These are phyloP conservation scores for Ennomos quercinarius DNA, from an alignment of 2,888 invertebrate genomes.

Conservation along the genomic window DNA sequence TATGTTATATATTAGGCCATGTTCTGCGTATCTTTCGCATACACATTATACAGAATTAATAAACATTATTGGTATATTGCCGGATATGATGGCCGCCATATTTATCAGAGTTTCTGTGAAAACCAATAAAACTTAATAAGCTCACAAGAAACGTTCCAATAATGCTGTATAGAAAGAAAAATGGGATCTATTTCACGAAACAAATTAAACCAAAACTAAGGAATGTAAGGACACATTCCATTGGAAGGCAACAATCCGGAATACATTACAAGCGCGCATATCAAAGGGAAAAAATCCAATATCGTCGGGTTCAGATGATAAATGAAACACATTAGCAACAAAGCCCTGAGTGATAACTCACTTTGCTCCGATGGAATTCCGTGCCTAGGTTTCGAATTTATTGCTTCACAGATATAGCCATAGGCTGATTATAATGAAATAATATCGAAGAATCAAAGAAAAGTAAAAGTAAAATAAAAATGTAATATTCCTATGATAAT, in stretches of 20 bases:
- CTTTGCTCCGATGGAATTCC: slow-evolving; percentile 30
- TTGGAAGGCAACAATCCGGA: slow-evolving; percentile 36
- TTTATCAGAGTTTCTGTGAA: no score
- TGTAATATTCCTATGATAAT: no score
- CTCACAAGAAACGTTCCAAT: not conserved
- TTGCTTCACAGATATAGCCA: slow-evolving; percentile 16
- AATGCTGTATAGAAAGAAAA: not conserved
- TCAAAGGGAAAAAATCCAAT: slow-evolving; percentile 65
- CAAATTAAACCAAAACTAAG: slow-evolving; percentile 31
- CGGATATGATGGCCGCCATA: no score
- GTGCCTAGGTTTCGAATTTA: slow-evolving; percentile 33
- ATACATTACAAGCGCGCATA: slow-evolving; percentile 45
- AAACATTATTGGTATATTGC: no score
- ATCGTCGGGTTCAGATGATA: slow-evolving; percentile 62
- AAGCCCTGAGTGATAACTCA: slow-evolving; percentile 45
- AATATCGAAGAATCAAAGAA: not conserved
- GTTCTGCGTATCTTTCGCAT: no score
- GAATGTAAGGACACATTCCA: slow-evolving; percentile 35
- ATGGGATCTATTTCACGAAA: not conserved
- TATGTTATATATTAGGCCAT: no score
- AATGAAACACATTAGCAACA: slow-evolving; percentile 71
- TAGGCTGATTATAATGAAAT: not conserved
- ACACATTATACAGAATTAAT: no score
- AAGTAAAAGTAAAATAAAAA: no score
- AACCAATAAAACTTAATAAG: no score